Base-by-base conservation (phyloP, 2,888 invertebrate genomes). In the Maniola hyperantus region DNA sequence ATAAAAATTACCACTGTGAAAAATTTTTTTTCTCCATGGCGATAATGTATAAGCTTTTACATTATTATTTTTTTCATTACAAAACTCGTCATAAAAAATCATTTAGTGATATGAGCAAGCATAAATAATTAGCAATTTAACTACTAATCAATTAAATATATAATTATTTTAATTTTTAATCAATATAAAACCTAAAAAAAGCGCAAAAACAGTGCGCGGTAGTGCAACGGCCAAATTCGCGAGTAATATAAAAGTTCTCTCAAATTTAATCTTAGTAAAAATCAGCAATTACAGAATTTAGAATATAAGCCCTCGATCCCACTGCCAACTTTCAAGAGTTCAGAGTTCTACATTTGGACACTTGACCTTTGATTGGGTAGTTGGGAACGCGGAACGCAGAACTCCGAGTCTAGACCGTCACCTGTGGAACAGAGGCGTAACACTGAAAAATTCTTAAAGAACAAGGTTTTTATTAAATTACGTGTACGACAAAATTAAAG, bases 161-260 rank as follows among this genome's bases (percentile, higher is more conserved):
- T 7, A n/a, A 33, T 36, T n/a, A 55, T 55, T 55, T 55, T 55
- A 36, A 54, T 36, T 36, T 8, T 36, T 36, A n/a, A 15, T 34
- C n/a, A 55, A 10, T 39, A 10, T 39, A 39, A 39, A 36, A 55
- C 36, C 55, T 15, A 39, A 36, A 8, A 36, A 42, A 26, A n/a
- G 62, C 62, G 62, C 57, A 50, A 64, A 64, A 76, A 73, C 74
- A 53, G 15, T 10, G 75, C 70, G 76, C 79, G 72, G 71, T 67
- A 61, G 63, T 70, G 71, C 39, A 70, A 68, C 61, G 64, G 69
- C 64, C 69, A 60, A 71, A 74, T 76, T 68, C 76, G 76, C 67
- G 74, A 53, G 74, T 76, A 75, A 26, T 74, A 15, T 60, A 46
- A 34, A 60, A 18, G 51, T 26, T 53, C n/a, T 33, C 48, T 36